Evolutionary conservation across 2,113 vertebrate genomes (phyloP).

Genomic region (Phaetusa simplex): DNA sequence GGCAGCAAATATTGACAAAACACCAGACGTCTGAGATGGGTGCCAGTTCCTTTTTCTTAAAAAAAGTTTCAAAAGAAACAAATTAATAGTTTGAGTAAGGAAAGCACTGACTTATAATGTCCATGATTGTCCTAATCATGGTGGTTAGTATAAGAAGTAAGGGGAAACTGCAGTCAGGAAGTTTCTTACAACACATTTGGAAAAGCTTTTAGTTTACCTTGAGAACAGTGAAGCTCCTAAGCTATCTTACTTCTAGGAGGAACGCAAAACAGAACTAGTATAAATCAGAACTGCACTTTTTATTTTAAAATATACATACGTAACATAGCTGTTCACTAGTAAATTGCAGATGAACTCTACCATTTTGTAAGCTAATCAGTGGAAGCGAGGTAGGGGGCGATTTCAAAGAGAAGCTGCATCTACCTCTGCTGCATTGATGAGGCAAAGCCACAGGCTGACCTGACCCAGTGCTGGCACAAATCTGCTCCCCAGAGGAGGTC

Average conservation of each 20-base stretch:
- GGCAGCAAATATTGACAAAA: neutral
- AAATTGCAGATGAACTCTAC: neutral
- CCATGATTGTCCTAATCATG: no score
- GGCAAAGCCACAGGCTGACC: neutral
- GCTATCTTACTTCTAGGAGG: neutral
- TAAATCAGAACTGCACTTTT: neutral
- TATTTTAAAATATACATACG: neutral
- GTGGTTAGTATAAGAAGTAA: neutral
- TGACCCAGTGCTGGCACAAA: neutral
- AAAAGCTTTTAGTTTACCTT: neutral
- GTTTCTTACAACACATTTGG: neutral
- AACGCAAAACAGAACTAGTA: neutral
- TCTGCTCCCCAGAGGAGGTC: neutral
- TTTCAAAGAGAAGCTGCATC: neutral
- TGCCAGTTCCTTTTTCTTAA: neutral
- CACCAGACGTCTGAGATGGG: neutral
- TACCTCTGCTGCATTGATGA: neutral
- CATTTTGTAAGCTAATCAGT: neutral
- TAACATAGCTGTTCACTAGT: neutral
- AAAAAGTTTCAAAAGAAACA: neutral
- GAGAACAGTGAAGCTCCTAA: neutral
- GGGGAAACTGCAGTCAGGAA: neutral
- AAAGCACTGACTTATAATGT: neutral
- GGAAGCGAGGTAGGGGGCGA: neutral
- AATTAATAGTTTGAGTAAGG: neutral